Percentiles rank a stretch among this genome's conserved stretches.
Evolutionary conservation across 2,113 vertebrate species (phyloP).

Genomic region (Epinephelus fuscoguttatus): DNA sequence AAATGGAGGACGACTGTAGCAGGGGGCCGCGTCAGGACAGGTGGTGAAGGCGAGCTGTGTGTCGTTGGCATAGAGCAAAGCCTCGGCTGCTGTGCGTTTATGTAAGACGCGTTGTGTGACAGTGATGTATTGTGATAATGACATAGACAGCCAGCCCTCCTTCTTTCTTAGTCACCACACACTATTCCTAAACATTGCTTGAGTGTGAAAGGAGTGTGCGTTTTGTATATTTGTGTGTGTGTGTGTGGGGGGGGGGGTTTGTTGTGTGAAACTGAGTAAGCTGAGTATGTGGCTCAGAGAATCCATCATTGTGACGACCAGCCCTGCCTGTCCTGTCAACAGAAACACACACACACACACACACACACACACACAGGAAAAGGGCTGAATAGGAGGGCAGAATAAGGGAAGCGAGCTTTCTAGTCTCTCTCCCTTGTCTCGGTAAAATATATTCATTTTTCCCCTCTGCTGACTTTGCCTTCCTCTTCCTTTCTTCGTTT

Average conservation of each 20-base stretch:
- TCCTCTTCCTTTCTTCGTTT: conserved; percentile 33
- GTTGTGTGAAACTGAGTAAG: conserved; percentile 46
- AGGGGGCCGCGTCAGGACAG: conserved; percentile 42
- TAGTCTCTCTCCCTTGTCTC: conserved; percentile 31
- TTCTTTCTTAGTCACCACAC: conserved; percentile 42
- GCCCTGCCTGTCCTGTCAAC: conserved; percentile 57
- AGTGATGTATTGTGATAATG: conserved; percentile 62
- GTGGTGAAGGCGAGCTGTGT: conserved; percentile 27
- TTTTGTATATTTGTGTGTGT: conserved; percentile 8
- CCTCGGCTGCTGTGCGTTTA: conserved; percentile 45
- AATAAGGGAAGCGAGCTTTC: conserved; percentile 28
- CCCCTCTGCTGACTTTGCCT: conserved; percentile 38
- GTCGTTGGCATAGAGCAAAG: conserved; percentile 21
- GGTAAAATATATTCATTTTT: conserved; percentile 34
- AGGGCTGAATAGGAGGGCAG: conserved; percentile 27
- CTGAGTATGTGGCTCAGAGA: conserved; percentile 43
- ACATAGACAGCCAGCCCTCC: conserved; percentile 36
- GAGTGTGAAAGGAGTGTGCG: conserved; percentile 19
- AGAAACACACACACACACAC: conserved; percentile 22
- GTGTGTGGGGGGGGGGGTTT: not conserved
- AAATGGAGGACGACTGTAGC: conserved; percentile 44
- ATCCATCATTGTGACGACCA: conserved; percentile 65
- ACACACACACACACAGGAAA: conserved; percentile 6
- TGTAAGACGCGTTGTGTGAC: conserved; percentile 43
- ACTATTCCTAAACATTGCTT: conserved; percentile 30